These are phyloP conservation scores for Melanogrammus aeglefinus DNA, from an alignment of 2,797 vertebrate genomes.

Conservation along the genomic window DNA sequence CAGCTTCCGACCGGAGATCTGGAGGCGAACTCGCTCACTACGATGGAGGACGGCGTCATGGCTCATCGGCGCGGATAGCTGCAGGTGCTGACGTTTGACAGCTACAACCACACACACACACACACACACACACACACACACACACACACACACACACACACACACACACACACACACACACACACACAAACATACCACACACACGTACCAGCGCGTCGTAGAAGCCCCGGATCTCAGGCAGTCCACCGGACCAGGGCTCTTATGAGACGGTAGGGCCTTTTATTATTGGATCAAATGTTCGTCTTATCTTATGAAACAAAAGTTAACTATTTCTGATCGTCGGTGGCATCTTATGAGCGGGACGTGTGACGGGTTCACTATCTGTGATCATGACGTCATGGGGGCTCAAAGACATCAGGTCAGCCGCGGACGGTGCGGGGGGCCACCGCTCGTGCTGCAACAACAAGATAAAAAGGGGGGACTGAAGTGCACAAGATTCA, in stretches of 20 bases:
- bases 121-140: slow-evolving; percentile 4
- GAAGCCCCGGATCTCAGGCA: slow-evolving; percentile 33
- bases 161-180: slow-evolving; percentile 8
- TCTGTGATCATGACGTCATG: slow-evolving; percentile 42
- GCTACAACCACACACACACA: slow-evolving; percentile 13
- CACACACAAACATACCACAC: not conserved
- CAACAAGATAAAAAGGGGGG: slow-evolving; percentile 54
- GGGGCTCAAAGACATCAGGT: slow-evolving; percentile 52
- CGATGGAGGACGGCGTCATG: slow-evolving; percentile 25
- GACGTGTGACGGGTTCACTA: slow-evolving; percentile 23
- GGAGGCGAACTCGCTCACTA: slow-evolving; percentile 43
- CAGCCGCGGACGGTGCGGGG: slow-evolving; percentile 47
- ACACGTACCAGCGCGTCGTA: not conserved
- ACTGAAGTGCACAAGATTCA: slow-evolving; percentile 47
- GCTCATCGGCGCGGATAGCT: slow-evolving; percentile 37
- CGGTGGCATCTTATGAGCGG: not conserved
- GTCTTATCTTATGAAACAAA: slow-evolving; percentile 18
- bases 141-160: slow-evolving; percentile 9
- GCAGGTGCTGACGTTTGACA: slow-evolving; percentile 43
- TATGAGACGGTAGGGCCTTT: slow-evolving; percentile 61
- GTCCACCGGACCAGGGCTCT: slow-evolving; percentile 39
- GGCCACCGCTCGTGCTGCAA: slow-evolving; percentile 51
- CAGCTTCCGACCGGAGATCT: not conserved
- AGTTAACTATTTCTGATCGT: slow-evolving; percentile 42
- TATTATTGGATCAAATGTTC: not conserved